Conservation (phyloP, 2,797 vertebrate species). For the Selene dorsalis region DNA sequence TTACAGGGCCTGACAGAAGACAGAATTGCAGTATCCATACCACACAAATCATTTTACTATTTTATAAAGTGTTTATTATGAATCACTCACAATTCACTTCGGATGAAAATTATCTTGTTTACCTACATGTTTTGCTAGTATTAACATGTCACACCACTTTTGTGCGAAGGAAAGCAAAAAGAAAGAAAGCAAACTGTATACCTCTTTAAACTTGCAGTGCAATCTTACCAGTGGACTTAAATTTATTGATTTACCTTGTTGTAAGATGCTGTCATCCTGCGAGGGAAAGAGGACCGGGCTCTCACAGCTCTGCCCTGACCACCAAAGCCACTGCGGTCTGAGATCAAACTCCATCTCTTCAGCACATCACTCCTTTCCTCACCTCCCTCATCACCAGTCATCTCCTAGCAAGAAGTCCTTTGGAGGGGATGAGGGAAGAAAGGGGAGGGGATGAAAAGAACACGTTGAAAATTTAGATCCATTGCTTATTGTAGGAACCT, state of each 20-base stretch:
- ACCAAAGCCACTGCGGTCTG: conserved; percentile 48
- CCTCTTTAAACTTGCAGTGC: conserved; percentile 75
- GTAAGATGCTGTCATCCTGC: conserved; percentile 74
- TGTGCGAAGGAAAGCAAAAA: conserved; percentile 63
- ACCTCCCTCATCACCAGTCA: conserved; percentile 58
- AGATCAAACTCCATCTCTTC: conserved; percentile 58
- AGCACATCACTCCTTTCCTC: conserved; percentile 52
- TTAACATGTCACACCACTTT: conserved; percentile 78
- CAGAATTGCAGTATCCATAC: conserved; percentile 76
- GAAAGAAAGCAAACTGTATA: conserved; percentile 61
- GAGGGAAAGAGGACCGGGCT: conserved; percentile 44
- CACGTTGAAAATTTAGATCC: conserved; percentile 16
- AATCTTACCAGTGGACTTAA: conserved; percentile 79
- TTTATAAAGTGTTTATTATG: conserved; percentile 80
- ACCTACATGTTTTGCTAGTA: conserved; percentile 84
- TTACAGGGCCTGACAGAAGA: conserved; percentile 73
- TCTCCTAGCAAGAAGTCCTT: conserved; percentile 60
- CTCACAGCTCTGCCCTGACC: conserved; percentile 36
- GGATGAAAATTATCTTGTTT: conserved; percentile 75
- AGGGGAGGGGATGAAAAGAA: conserved; percentile 49
- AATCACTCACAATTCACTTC: conserved; percentile 80
- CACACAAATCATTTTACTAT: conserved; percentile 80
- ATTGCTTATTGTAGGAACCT: conserved; percentile 21
- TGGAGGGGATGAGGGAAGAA: conserved; percentile 67
- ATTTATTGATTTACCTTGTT: conserved; percentile 72